Conservation (phyloP, 2,113 vertebrate species). For the Loxodonta africana region DNA sequence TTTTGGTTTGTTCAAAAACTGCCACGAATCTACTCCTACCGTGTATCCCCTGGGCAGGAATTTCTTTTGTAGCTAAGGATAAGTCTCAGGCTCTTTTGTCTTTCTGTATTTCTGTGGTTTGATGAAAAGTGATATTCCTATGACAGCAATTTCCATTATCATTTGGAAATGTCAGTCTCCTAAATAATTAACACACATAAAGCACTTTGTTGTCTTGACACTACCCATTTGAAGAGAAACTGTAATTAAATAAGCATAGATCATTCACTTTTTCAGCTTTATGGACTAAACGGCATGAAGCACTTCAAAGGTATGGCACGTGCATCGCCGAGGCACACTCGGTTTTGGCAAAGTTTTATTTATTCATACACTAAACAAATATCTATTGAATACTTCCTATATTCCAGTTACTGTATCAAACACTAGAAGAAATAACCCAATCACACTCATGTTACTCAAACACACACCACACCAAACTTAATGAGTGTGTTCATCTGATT, state of each 20-base stretch:
- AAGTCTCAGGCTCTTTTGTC: slow-evolving; percentile 2
- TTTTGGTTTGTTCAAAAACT: neutral
- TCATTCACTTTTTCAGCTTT: neutral
- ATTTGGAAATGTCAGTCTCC: slow-evolving; percentile 28
- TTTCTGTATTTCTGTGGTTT: slow-evolving; percentile 44
- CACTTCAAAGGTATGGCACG: neutral
- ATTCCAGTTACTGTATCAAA: neutral
- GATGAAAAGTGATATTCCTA: slow-evolving; percentile 59
- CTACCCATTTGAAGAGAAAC: slow-evolving; percentile 57
- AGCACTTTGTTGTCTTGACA: neutral
- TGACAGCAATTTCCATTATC: slow-evolving; percentile 29
- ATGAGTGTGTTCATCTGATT: neutral
- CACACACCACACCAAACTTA: neutral
- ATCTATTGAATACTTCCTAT: neutral
- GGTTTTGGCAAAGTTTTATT: neutral
- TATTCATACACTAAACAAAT: neutral
- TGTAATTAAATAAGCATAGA: slow-evolving; percentile 56
- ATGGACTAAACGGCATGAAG: neutral
- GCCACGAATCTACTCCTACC: neutral
- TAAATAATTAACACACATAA: slow-evolving; percentile 64
- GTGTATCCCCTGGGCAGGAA: neutral
- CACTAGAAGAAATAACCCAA: neutral
- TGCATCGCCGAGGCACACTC: neutral
- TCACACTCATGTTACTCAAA: neutral
- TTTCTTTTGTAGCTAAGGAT: slow-evolving; percentile 20